Percentiles rank a stretch among this genome's conserved stretches.
These are phyloP conservation scores for Pelochelys cantorii DNA, from an alignment of 2,797 vertebrate genomes.

Conservation along the genomic window DNA sequence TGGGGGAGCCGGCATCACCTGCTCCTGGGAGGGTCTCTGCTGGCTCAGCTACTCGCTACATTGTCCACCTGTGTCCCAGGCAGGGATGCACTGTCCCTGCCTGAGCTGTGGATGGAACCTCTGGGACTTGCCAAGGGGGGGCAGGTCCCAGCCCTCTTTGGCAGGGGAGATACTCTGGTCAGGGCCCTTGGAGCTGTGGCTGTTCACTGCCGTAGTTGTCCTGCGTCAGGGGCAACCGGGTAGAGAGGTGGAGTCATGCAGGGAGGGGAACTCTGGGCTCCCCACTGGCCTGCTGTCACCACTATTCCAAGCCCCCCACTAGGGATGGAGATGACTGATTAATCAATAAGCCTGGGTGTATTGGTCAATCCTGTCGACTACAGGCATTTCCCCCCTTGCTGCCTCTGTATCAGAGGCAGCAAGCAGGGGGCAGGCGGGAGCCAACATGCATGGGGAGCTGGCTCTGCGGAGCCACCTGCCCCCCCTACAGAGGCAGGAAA, in stretches of 20 bases:
- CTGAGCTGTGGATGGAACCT: not conserved
- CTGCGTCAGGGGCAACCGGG: not conserved
- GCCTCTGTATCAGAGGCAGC: too few relatives aligned
- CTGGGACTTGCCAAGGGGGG: not conserved
- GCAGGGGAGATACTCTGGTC: not conserved
- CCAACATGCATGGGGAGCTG: too few relatives aligned
- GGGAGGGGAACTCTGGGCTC: not conserved
- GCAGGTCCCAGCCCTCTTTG: not conserved
- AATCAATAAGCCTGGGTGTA: too few relatives aligned
- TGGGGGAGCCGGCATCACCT: too few relatives aligned
- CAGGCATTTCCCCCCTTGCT: too few relatives aligned
- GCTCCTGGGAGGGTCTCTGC: not conserved
- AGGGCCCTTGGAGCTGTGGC: not conserved
- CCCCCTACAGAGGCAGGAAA: too few relatives aligned
- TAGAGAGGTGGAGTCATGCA: not conserved
- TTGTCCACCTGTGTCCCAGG: not conserved
- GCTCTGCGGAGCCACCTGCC: too few relatives aligned
- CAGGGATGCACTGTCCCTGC: not conserved
- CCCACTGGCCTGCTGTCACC: not conserved
- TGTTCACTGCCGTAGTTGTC: too few relatives aligned
- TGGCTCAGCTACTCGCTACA: not conserved
- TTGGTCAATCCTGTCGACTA: too few relatives aligned
- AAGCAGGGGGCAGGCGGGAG: too few relatives aligned
- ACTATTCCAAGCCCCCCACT: not conserved
- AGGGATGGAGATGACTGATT: too few relatives aligned